Base-by-base conservation (phyloP, 2,113 vertebrate species). In the Manacus vitellinus region DNA sequence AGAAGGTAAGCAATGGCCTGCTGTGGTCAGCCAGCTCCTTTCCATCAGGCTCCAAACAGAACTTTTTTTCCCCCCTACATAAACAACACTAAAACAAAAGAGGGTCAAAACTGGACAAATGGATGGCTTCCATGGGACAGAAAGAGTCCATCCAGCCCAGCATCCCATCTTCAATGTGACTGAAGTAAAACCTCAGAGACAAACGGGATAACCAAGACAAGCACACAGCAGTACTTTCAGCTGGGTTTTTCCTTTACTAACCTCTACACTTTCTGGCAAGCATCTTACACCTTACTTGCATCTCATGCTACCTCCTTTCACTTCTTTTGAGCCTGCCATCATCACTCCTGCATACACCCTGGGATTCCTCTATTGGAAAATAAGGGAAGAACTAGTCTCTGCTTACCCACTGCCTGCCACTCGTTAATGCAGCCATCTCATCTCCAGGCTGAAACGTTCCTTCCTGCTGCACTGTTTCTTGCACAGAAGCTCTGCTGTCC, bases 61-160 rank as follows among this genome's bases (percentile, higher is more conserved):
- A 14, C 1, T 4, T 65, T 55, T 31, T 4, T 1, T 1, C 0
- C 1, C 20, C 43, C 3, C 21, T 14, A 8, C 2, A 0, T 24
- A 65, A 56, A 4, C 11, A 75, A 54, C 7, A 30, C 3, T 31
- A 46, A 77, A 83, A 83, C 0, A 4, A 33, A 84, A 85, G 22
- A 66, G 4, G 9, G 55, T 44, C 58, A 76, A 31, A 83, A 33
- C 18, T 31, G 27, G 74, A 65, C 30, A 88, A 85, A 65, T 1
- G 5, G 43, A 44, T 51, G 41, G n/a, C 24, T 73, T 37, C 27
- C 55, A 24, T 0, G 21, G 35, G 35, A 46, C 2, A 8, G 31
- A 46, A 67, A 71, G 15, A 12, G 30, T 3, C 35, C 35, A n/a
- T 22, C 25, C 62, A 82, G 62, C 44, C 16, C 33, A 72, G 47